Base-by-base conservation (phyloP, 2,888 invertebrate species). In the Lithophane leautieri region DNA sequence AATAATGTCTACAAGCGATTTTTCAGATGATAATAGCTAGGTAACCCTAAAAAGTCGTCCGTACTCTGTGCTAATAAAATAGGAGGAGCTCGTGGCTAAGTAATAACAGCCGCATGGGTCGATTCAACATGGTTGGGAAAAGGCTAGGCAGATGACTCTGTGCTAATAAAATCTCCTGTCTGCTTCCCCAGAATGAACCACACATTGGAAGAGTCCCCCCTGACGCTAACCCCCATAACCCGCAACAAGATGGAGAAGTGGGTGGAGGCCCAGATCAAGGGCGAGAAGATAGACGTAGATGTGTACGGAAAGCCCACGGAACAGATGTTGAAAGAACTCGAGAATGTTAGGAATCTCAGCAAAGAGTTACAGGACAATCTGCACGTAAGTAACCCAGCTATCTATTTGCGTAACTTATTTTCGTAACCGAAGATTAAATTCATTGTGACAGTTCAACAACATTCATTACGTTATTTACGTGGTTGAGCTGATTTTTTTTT, bases 341-440 rank as follows among this genome's bases (percentile, higher is more conserved):
- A 96, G 81, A 94, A 94, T 16, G 92, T 96, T 28, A 91, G 96
- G 69, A 94, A 90, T 47, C 78, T 96, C 6, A 96, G 95, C 88
- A 91, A 92, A 73, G 95, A 96, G 73, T 79, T 96, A 19, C 96
- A 96, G 88, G 94, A 94, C 16, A 96, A 95, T 63, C 85, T 96
- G 40, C 92, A 93, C 19, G 95, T 95, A 62, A 89, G 93, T 89
- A 2, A 34, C 1, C 6, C 12, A 34, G 34, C 4, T 34, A 34
- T 6, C 6, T 34, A 34, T 6, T 34, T 34, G 34, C 34, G 6
- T 6, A 34, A 34, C 34, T 34, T 34, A 34, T 34, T 34, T 6
- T 6, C 34, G 6, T 34, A 34, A 34, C 34, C 6, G 34, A 34
- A 6, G 34, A 6, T 6, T 34, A 34, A 34, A 6, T 34, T 34